A percentile compares a stretch with the other conserved stretches of the same genome.
These are phyloP conservation scores for Callimorpha dominula DNA, from an alignment of 2,888 invertebrate genomes.

Conservation along the genomic window DNA sequence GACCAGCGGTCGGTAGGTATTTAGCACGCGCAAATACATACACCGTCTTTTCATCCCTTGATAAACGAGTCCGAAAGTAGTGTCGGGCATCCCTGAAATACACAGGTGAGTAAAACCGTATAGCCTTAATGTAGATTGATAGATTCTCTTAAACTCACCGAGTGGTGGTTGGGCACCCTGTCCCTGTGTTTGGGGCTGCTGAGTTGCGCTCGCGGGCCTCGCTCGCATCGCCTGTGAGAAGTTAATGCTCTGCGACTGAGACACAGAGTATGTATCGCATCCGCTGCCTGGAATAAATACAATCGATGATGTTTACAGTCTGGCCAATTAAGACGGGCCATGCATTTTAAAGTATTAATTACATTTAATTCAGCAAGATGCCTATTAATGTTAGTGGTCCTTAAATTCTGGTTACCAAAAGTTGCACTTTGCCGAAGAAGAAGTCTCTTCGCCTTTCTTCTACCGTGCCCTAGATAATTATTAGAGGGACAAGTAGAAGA, in stretches of 20 bases:
- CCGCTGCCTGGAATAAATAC: constrained; percentile 72
- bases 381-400: not conserved
- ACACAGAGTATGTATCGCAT: constrained; percentile 90
- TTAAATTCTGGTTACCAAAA: not conserved
- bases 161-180: constrained; percentile 62
- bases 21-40: no score
- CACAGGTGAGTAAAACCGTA: no score
- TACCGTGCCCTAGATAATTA: not conserved
- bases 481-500: no score
- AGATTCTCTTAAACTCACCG: constrained; percentile 54
- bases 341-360: not conserved
- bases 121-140: not conserved
- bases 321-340: not conserved
- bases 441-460: not conserved
- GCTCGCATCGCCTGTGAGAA: constrained; percentile 92
- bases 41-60: no score
- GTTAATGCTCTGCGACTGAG: constrained; percentile 95
- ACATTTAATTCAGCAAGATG: not conserved
- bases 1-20: no score
- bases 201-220: constrained; percentile 70
- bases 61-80: no score
- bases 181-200: constrained; percentile 37
- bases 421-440: not conserved
- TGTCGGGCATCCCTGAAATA: no score
- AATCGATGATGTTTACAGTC: not conserved